phyloP scores from a whole-genome alignment of 2,888 invertebrate species.

The Diaprepes abbreviatus region DNA sequence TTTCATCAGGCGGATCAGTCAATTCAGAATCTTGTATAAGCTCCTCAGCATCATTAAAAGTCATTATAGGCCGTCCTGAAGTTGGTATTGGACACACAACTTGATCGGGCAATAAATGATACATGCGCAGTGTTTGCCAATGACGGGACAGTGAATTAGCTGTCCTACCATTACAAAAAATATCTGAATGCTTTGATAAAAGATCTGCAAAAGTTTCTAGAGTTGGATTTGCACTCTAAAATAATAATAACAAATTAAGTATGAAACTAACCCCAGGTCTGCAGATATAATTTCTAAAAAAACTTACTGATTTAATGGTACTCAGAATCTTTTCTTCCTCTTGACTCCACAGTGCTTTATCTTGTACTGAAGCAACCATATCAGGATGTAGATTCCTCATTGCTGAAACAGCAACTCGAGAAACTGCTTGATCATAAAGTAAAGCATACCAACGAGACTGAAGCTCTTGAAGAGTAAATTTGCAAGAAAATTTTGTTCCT shows the following conservation, averaged over 20 bases:
- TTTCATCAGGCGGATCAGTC: constrained; percentile 85
- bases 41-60: constrained; percentile 95
- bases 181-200: constrained; percentile 84
- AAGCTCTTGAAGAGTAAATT: constrained; percentile 92
- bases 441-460: constrained; percentile 97
- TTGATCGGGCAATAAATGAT: constrained; percentile 92
- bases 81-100: constrained; percentile 70
- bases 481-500: constrained; percentile 95
- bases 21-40: constrained; percentile 87
- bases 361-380: constrained; percentile 87
- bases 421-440: constrained; percentile 94
- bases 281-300: background rate
- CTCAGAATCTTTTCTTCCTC: constrained; percentile 91
- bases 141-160: constrained; percentile 87
- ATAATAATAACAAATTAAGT: constrained; percentile 3
- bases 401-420: constrained; percentile 90
- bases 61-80: constrained; percentile 69
- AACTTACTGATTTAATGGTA: constrained; percentile 81
- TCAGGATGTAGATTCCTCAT: constrained; percentile 96
- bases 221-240: constrained; percentile 79
- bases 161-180: constrained; percentile 91
- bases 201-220: constrained; percentile 88
- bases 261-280: no score
- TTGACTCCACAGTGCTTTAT: constrained; percentile 89
- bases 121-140: constrained; percentile 94